Conservation (phyloP, 2,797 vertebrate genomes). For the Platyrinchus mystaceus region DNA sequence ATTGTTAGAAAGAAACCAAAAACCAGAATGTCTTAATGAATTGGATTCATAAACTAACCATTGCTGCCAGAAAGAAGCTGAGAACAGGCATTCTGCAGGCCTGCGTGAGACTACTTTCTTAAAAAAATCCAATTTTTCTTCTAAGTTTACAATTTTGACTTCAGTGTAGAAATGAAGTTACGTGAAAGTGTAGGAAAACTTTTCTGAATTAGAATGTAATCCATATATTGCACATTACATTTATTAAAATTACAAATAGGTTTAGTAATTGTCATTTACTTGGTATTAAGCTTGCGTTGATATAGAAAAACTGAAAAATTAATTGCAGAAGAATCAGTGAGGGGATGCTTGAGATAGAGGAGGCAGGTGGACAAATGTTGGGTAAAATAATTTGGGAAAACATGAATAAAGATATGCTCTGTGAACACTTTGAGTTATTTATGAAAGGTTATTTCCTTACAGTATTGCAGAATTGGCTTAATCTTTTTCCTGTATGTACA, state of each 20-base stretch:
- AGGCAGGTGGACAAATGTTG: background rate
- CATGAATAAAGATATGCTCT: background rate
- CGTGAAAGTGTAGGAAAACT: background rate
- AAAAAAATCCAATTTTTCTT: background rate
- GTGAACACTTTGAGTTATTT: background rate
- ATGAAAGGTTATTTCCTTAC: background rate
- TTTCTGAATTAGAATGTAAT: background rate
- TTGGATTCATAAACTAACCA: background rate
- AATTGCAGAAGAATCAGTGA: background rate
- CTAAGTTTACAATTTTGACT: background rate
- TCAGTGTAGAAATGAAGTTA: background rate
- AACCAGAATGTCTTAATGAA: background rate
- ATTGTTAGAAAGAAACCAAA: background rate
- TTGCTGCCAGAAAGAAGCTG: background rate
- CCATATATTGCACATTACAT: background rate
- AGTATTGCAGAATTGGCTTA: background rate
- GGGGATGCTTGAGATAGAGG: background rate
- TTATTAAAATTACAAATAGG: background rate
- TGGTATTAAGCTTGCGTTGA: background rate
- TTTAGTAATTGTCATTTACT: background rate
- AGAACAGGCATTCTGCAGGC: background rate
- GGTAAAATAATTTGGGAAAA: background rate
- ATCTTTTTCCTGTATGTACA: background rate
- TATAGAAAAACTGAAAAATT: background rate
- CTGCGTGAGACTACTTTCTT: background rate